A percentile compares a stretch with the other conserved stretches of the same genome.
These are phyloP conservation scores for Micropoecilia bifurca DNA, from an alignment of 2,797 vertebrate genomes.

Conservation along the genomic window DNA sequence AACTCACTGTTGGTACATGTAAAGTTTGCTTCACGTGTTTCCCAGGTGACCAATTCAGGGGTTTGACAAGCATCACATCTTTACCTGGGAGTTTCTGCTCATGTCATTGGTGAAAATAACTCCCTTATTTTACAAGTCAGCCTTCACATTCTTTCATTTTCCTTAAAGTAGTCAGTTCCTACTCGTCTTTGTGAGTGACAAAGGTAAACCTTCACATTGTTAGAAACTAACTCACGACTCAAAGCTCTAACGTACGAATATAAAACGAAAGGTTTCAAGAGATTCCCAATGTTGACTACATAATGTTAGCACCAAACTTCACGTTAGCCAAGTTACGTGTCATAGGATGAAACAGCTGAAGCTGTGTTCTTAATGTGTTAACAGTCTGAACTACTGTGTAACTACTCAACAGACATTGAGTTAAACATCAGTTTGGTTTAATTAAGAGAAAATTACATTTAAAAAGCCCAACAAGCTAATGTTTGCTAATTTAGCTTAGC, in stretches of 20 bases:
- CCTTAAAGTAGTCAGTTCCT: constrained; percentile 26
- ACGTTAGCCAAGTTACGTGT: constrained; percentile 72
- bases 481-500: constrained; percentile 75
- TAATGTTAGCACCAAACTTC: constrained; percentile 66
- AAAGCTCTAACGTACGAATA: not conserved
- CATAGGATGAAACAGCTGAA: constrained; percentile 32
- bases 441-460: not conserved
- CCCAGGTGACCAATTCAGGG: not conserved
- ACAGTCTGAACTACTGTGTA: accelerated
- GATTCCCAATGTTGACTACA: constrained; percentile 35
- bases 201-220: not conserved
- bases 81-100: constrained; percentile 20
- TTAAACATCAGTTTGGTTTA: not conserved
- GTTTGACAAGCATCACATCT: not conserved
- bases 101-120: constrained; percentile 41
- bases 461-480: constrained; percentile 17
- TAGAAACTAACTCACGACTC: not conserved
- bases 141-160: not conserved
- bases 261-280: constrained; percentile 3
- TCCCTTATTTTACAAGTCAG: constrained; percentile 9
- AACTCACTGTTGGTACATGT: not conserved
- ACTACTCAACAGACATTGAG: not conserved
- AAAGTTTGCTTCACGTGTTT: not conserved
- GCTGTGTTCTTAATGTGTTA: not conserved
- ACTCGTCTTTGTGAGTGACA: not conserved